Evolutionary conservation across 2,888 invertebrate genomes (phyloP), one percentile per base, ranked within the genome.

Genomic region (Macrophya alboannulata): DNA sequence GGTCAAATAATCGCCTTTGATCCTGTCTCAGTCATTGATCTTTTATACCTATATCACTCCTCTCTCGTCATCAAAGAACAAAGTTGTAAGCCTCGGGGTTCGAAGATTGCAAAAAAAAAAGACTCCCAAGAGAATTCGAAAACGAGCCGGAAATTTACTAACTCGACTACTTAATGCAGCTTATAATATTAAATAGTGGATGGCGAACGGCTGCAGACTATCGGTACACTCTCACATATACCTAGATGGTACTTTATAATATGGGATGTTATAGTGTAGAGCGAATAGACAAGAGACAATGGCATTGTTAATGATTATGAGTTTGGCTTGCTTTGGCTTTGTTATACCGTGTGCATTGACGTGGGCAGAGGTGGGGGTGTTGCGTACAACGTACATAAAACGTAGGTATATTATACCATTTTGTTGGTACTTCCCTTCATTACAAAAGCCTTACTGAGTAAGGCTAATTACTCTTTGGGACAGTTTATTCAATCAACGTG

Each of bases 281-380:
- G n/a, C n/a, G 37, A 71, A 40, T 37, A 40, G 17, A 71, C 12
- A 12, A 62, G 25, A 62, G 71, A 71, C 71, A 71, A 71, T 71
- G 40, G 71, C 40, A 71, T 71, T 71, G 37, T 71, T 71, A 71
- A 71, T 71, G 71, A 71, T 71, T 31, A 71, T 71, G 31, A 71
- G 71, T 71, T 37, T 71, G 17, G 40, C 71, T 40, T 5, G 71
- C 17, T 71, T 17, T n/a, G n/a, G 15, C 2, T 17, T 12, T 40
- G 71, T 17, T 40, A 5, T 31, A 76, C 40, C 40, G 71, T 71
- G 15, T 43, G 76, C 25, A 76, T 76, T 43, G 45, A 76, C 48
- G 76, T 76, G 48, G 76, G 76, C 25, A 21, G 48, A 21, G 48
- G 21, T n/a, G 37, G 31, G 40, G 17, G 40, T 17, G 8, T 31